These are phyloP conservation scores for Eretmochelys imbricata DNA, from an alignment of 2,113 vertebrate genomes.

Conservation along the genomic window DNA sequence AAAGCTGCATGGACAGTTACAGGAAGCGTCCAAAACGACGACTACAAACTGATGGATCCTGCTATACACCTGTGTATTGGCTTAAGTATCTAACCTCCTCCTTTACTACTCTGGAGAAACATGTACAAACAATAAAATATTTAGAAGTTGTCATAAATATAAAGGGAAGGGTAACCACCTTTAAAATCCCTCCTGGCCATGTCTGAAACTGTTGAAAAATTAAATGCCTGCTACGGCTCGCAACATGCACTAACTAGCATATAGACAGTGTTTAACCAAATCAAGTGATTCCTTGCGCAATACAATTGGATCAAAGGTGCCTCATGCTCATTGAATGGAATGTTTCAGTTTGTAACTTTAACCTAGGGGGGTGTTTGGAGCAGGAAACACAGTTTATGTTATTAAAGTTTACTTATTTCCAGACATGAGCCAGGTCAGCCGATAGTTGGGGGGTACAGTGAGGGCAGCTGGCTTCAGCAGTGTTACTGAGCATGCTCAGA, in stretches of 20 bases:
- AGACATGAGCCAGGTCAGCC: no score
- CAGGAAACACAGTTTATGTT: not conserved
- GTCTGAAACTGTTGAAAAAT: not conserved
- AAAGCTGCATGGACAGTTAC: constrained; percentile 54
- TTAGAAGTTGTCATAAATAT: not conserved
- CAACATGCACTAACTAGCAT: not conserved
- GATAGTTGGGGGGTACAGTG: no score
- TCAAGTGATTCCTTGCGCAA: not conserved
- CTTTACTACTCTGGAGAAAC: not conserved
- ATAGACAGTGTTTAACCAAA: not conserved
- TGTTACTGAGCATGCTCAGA: no score
- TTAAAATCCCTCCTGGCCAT: not conserved
- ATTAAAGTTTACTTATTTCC: not conserved
- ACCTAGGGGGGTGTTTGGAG: not conserved
- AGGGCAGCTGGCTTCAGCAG: no score
- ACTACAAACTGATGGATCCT: not conserved
- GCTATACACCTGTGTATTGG: not conserved
- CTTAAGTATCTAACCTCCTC: not conserved
- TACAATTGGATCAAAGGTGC: not conserved
- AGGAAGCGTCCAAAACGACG: not conserved
- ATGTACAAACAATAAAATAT: not conserved
- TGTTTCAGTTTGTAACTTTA: not conserved
- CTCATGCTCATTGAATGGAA: not conserved
- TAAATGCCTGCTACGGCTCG: not conserved
- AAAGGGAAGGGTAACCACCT: no score